Evolutionary conservation across 2,797 vertebrate species (phyloP), one percentile per base, ranked within the genome.

Genomic region (Florisuga fusca): DNA sequence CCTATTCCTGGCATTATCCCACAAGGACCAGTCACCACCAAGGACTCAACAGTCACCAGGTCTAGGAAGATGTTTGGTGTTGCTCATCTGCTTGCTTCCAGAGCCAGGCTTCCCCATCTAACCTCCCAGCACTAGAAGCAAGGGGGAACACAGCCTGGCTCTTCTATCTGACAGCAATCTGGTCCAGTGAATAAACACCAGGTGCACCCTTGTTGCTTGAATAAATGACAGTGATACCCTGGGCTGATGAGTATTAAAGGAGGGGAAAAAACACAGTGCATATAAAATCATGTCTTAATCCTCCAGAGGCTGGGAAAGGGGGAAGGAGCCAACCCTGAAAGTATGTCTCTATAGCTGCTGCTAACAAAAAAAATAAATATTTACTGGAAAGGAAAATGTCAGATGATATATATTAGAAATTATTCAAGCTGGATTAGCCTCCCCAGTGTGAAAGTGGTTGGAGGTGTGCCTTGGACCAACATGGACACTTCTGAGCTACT

Each of bases 1-100:
- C 94, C 95, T 95, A 66, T 85, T 94, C 75, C 91, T 90, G 95
- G 95, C 89, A 89, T 93, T 96, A 92, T 95, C 89, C 96, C 95
- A 81, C 74, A 87, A 74, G 84, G 90, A 92, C 96, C 96, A 96
- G 95, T 41, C 93, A 62, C 86, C 2, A 19, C 88, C 96, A 95
- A 96, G 96, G 89, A 95, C 94, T 95, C n/a, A 66, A 66, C 11
- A 78, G 89, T 95, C 94, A 87, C 68, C 1, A 6, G 84, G 64
- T 55, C 86, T 58, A 36, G 85, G 91, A 29, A 90, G 83, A 87
- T 58, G 64, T 88, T 95, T 82, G 87, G 89, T 85, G 64, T 45
- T 90, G 96, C 87, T 96, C 89, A 51, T 96, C 95, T 95, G 63
- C 80, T 92, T 68, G 6, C 43, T 88, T 38, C 67, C 90, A 73